These are phyloP conservation scores for Typhlomys cinereus DNA, from an alignment of 2,113 vertebrate genomes.

Conservation along the genomic window DNA sequence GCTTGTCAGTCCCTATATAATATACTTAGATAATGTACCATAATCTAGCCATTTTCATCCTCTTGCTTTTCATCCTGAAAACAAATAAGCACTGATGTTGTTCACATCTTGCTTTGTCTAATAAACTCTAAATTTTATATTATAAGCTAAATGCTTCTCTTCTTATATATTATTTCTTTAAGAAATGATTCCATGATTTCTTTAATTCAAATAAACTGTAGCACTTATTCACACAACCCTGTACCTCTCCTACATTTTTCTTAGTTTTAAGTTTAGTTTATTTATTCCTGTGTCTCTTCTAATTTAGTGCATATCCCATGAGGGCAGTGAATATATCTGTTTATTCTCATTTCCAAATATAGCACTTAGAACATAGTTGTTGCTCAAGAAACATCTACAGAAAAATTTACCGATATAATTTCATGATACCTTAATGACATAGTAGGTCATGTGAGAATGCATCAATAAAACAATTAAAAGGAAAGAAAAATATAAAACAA, in stretches of 20 bases:
- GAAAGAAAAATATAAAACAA: constrained; percentile 40
- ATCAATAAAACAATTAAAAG: constrained; percentile 36
- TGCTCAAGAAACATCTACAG: constrained; percentile 32
- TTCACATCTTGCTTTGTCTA: neutral
- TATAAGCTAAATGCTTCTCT: neutral
- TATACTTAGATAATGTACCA: neutral
- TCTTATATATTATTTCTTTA: neutral
- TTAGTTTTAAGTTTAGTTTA: neutral
- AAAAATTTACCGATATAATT: neutral
- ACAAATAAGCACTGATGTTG: neutral
- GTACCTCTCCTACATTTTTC: no score
- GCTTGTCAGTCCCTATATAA: neutral
- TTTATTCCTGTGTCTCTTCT: neutral
- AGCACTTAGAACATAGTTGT: neutral
- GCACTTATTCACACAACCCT: neutral
- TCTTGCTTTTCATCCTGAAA: neutral
- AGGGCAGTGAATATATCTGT: neutral
- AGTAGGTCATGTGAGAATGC: neutral
- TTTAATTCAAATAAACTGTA: neutral
- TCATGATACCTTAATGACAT: neutral
- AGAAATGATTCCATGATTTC: neutral
- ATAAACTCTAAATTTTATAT: neutral
- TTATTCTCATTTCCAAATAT: neutral
- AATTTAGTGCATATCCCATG: neutral
- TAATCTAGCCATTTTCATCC: neutral